These are phyloP conservation scores for Eira barbara DNA, from an alignment of 2,113 vertebrate species.

Conservation along the genomic window DNA sequence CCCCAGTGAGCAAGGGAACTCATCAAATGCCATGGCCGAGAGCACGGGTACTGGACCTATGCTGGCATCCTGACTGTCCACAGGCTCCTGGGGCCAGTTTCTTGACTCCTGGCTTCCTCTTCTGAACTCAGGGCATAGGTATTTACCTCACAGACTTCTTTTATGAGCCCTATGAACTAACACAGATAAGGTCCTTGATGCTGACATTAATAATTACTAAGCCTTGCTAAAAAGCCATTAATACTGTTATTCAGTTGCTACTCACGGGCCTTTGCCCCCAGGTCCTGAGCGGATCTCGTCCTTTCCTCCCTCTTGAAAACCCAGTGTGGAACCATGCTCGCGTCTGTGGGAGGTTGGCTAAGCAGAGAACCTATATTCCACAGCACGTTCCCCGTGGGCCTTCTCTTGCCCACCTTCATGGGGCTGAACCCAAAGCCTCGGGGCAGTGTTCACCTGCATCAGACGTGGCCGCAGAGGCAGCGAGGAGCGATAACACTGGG, in stretches of 20 bases:
- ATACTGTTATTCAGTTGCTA: neutral
- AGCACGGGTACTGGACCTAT: neutral
- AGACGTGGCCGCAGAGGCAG: slow-evolving; percentile 80
- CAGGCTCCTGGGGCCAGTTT: neutral
- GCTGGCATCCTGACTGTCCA: neutral
- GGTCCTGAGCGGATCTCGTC: neutral
- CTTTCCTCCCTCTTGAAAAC: neutral
- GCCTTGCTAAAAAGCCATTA: neutral
- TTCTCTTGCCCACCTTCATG: neutral
- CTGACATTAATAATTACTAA: neutral
- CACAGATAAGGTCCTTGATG: neutral
- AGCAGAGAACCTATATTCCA: neutral
- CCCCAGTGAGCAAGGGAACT: neutral
- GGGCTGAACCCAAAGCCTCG: neutral
- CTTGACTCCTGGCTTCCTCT: neutral
- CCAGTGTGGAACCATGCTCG: neutral
- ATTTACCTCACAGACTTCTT: neutral
- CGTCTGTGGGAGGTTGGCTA: neutral
- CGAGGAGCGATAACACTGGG: slow-evolving; percentile 84
- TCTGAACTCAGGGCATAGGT: neutral
- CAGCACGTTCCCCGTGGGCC: neutral
- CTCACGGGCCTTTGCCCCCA: neutral
- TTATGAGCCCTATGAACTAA: neutral
- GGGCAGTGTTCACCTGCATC: slow-evolving; percentile 83
- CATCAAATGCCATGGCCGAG: neutral